Percentiles rank a stretch among this genome's conserved stretches.
Conservation (phyloP, 2,797 vertebrate genomes). For the Neoniphon sammara region DNA sequence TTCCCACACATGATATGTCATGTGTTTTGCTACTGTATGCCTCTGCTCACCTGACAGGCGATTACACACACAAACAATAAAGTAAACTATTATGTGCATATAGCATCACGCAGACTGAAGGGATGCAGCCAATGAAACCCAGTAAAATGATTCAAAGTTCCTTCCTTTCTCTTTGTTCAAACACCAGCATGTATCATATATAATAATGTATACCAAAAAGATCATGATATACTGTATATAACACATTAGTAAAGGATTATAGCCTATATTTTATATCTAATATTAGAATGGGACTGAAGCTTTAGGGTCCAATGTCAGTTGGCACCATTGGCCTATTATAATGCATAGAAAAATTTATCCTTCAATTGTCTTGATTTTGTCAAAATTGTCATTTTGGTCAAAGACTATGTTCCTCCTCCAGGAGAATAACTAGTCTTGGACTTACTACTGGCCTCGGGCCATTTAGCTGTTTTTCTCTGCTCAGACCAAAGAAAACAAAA, state of each 20-base stretch:
- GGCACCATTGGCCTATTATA: neutral
- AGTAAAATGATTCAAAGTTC: conserved; percentile 66
- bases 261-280: no score
- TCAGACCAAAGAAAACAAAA: neutral
- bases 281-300: no score
- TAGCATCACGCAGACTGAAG: neutral
- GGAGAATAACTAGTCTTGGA: conserved; percentile 1
- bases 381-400: no score
- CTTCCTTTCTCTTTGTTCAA: conserved; percentile 49
- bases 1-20: conserved; percentile 39
- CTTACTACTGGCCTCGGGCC: neutral
- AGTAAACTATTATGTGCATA: neutral
- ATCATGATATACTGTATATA: neutral
- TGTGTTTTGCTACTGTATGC: conserved; percentile 22
- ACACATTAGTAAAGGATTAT: neutral
- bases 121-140: no score
- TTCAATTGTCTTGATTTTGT: no score
- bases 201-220: neutral
- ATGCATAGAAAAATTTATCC: neutral
- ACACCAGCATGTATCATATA: conserved; percentile 40
- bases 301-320: no score
- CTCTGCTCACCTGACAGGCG: conserved; percentile 35
- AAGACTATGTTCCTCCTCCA: neutral
- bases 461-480: neutral
- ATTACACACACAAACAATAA: conserved; percentile 12